Conservation (phyloP, 2,888 invertebrate genomes). For the Limenitis arthemis region DNA sequence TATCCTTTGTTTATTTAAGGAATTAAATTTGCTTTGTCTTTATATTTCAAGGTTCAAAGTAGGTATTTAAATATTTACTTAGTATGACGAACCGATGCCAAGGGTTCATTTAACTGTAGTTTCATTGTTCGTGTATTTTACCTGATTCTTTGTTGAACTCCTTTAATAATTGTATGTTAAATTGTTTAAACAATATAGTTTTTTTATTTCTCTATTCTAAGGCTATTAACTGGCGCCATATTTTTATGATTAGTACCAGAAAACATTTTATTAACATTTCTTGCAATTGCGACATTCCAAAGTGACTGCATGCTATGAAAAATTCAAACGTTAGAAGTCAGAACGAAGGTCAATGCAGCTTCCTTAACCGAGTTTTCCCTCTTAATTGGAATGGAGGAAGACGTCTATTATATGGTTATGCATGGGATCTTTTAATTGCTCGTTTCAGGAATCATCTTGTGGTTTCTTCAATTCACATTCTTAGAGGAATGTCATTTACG, state of each 20-base stretch:
- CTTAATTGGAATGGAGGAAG: slow-evolving; percentile 17
- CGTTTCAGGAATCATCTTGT: neutral
- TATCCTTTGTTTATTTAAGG: neutral
- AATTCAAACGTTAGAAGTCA: slow-evolving; percentile 19
- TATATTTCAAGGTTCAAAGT: slow-evolving; percentile 6
- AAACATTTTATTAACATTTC: slow-evolving; percentile 6
- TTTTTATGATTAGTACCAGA: neutral
- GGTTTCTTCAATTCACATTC: slow-evolving; percentile 8
- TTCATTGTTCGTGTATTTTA: slow-evolving; percentile 19
- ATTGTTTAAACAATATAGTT: too few species aligned
- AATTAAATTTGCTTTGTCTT: neutral
- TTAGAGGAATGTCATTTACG: slow-evolving; percentile 6
- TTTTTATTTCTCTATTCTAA: too few species aligned
- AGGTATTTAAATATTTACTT: slow-evolving; percentile 15
- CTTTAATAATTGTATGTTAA: too few species aligned
- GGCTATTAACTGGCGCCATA: slow-evolving; percentile 3
- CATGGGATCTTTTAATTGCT: neutral
- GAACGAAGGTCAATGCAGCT: slow-evolving; percentile 22
- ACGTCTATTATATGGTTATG: neutral
- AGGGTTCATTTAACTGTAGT: slow-evolving; percentile 29
- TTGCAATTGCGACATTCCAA: slow-evolving; percentile 13
- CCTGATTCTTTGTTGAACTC: slow-evolving; percentile 10
- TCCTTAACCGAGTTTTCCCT: slow-evolving; percentile 18
- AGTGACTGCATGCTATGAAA: slow-evolving; percentile 18
- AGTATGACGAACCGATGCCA: slow-evolving; percentile 16